Base-by-base conservation (phyloP, 2,888 invertebrate genomes). In the Acholoe squamosa region DNA sequence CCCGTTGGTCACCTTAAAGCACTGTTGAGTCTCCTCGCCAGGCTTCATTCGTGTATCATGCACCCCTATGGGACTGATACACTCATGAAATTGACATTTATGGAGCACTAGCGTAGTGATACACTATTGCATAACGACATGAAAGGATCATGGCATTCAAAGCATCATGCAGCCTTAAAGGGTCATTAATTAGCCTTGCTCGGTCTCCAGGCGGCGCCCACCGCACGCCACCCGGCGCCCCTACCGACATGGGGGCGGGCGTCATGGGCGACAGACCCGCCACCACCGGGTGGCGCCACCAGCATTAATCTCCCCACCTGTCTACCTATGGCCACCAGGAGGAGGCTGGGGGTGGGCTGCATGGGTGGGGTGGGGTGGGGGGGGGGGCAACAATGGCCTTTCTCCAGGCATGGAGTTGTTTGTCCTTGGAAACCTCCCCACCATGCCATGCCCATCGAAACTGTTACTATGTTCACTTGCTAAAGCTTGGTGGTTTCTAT, bases 241-340 rank as follows among this genome's bases (percentile, higher is more conserved):
- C 71, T 28, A 14, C 71, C 25, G 61, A 61, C 61, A 61, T n/a
- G 61, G 61, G 61, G 61, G 61, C n/a, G 19, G 61, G 61, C n/a
- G 71, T 3, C 28, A 25, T 5, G 71, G 71, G 71, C 71, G 71
- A 71, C 28, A 31, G 14, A 28, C 28, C 28, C 31, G 28, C 28
- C 71, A 28, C 71, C 71, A 3, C 3, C 5, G 12, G 71, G 71
- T 71, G 71, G 31, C 28, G 71, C 71, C 71, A 71, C 28, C 25
- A 25, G 28, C 31, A 71, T 71, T 25, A 71, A 71, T 71, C 71
- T 71, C 28, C 71, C 71, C 71, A 71, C 71, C 71, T 71, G 61
- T 61, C 61, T 61, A 43, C 61, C 61, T 3, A 3, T 0, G 71
- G 14, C 28, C 71, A 71, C 25, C 28, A 7, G 71, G 61, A n/a